Evolutionary conservation across 2,888 invertebrate genomes (phyloP).

Genomic region (Hipparchia sbordonii): DNA sequence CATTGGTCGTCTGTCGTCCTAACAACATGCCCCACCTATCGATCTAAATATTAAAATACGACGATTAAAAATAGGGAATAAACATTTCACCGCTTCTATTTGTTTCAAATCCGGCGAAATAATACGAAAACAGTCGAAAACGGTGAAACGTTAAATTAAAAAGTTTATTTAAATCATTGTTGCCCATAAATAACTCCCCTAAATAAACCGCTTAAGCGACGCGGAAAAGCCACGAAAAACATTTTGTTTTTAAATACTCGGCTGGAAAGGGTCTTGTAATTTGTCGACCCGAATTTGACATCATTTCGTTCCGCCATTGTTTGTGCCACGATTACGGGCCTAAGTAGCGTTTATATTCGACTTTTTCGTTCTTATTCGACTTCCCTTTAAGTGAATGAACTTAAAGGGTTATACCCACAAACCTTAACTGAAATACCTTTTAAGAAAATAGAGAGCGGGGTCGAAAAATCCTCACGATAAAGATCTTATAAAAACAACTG

Average conservation of each 20-base stretch:
- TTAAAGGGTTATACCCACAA: slow-evolving; percentile 69
- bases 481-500: slow-evolving; percentile 35
- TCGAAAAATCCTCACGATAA: slow-evolving; percentile 42
- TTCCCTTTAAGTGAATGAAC: slow-evolving; percentile 65
- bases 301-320: slow-evolving; percentile 76
- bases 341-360: slow-evolving; percentile 76
- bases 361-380: slow-evolving; percentile 72
- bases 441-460: slow-evolving; percentile 46
- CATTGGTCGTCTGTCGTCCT: no score
- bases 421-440: slow-evolving; percentile 73
- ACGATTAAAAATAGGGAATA: no score
- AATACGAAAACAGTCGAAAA: slow-evolving; percentile 6
- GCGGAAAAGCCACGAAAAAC: slow-evolving; percentile 43
- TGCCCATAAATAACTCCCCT: slow-evolving; percentile 38
- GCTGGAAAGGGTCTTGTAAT: slow-evolving; percentile 76
- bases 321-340: slow-evolving; percentile 79
- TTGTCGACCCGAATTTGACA: slow-evolving; percentile 78
- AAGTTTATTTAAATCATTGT: slow-evolving; percentile 35
- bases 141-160: slow-evolving; percentile 31
- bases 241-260: slow-evolving; percentile 68
- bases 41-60: no score
- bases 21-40: no score
- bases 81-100: neutral
- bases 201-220: slow-evolving; percentile 40
- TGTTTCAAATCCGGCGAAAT: neutral